Percentiles rank a stretch among this genome's conserved stretches.
Conservation (phyloP, 2,888 invertebrate genomes). For the Crioceris asparagi region DNA sequence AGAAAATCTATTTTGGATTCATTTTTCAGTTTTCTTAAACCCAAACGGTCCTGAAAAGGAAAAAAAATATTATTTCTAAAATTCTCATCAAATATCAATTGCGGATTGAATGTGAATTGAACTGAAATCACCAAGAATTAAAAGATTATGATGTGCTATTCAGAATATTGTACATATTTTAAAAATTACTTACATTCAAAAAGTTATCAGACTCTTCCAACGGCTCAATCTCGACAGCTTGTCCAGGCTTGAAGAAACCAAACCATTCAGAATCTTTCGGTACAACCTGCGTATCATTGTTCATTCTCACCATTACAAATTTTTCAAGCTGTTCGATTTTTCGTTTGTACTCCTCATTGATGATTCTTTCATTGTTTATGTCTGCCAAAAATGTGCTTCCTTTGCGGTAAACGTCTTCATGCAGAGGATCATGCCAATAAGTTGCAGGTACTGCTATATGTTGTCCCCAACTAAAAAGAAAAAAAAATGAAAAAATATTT, state of each 20-base stretch:
- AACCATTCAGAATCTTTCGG: constrained; percentile 93
- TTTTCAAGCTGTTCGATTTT: constrained; percentile 70
- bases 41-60: constrained; percentile 71
- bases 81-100: no score
- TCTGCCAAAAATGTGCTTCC: constrained; percentile 84
- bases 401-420: constrained; percentile 63
- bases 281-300: constrained; percentile 82
- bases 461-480: constrained; percentile 74
- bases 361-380: constrained; percentile 77
- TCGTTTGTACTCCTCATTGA: constrained; percentile 61
- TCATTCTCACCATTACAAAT: constrained; percentile 84
- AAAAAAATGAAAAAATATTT: no score
- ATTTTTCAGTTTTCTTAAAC: constrained; percentile 59
- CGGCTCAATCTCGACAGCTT: constrained; percentile 54
- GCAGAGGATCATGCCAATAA: constrained; percentile 96
- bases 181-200: constrained; percentile 49
- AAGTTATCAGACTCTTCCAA: constrained; percentile 71
- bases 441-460: constrained; percentile 78
- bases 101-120: no score
- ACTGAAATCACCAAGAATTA: no score
- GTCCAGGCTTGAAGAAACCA: constrained; percentile 84
- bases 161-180: no score
- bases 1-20: constrained; percentile 64
- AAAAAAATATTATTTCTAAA: no score
- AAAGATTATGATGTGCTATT: no score